Conservation (phyloP, 2,888 invertebrate genomes). For the Limnephilus marmoratus region DNA sequence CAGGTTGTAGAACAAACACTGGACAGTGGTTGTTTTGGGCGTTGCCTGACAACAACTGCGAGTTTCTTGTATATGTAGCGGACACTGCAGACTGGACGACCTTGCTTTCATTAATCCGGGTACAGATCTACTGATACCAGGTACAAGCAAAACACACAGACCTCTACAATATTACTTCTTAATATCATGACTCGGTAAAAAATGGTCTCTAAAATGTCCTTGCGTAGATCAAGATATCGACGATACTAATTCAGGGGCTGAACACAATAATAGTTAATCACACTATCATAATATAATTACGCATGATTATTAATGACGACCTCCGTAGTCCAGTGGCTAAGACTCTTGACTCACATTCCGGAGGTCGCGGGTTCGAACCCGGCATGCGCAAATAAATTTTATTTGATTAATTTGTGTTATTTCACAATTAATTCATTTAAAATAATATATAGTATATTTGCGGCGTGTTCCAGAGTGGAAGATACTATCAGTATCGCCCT, state of each 20-base stretch:
- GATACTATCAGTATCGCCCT: no score
- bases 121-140: conserved; percentile 13
- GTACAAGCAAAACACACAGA: neutral
- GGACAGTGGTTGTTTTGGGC: conserved; percentile 25
- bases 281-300: no score
- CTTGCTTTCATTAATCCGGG: conserved; percentile 60
- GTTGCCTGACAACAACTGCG: conserved; percentile 48
- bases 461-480: no score
- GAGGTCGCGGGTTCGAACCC: no score
- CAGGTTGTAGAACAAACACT: neutral
- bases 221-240: neutral
- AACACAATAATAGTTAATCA: neutral
- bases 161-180: neutral
- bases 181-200: neutral
- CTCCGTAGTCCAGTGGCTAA: no score
- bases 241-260: neutral
- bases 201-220: neutral
- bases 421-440: no score
- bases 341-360: no score
- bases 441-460: no score
- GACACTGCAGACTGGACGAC: conserved; percentile 36
- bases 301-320: neutral
- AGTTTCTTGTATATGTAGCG: conserved; percentile 6
- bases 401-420: no score
- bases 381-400: no score